Evolutionary conservation across 1,140 invertebrate species (phyloP).

Genomic region (Lasaia peninsularis): DNA sequence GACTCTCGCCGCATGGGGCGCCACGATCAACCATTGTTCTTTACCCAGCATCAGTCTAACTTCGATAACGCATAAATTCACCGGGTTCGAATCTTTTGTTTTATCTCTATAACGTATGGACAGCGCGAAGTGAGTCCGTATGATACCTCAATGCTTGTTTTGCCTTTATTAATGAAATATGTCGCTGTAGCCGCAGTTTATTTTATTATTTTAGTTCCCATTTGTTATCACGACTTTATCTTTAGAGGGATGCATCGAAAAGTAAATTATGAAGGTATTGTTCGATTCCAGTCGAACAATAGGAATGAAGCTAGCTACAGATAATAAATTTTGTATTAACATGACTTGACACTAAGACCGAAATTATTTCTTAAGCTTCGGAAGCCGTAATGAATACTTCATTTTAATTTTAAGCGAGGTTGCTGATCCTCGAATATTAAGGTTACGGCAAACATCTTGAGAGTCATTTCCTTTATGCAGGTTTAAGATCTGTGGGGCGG

Average conservation of each 20-base stretch:
- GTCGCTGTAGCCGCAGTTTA: conserved; percentile 62
- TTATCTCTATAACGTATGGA: conserved; percentile 76
- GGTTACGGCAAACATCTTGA: conserved; percentile 45
- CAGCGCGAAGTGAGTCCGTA: conserved; percentile 73
- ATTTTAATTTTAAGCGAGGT: conserved; percentile 61
- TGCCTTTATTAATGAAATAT: conserved; percentile 76
- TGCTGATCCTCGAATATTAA: conserved; percentile 70
- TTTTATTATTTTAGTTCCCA: conserved; percentile 76
- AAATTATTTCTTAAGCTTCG: conserved; percentile 24
- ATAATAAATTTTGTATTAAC: conserved; percentile 69
- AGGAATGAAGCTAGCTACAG: conserved; percentile 59
- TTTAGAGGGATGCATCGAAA: conserved; percentile 67
- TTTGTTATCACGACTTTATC: conserved; percentile 77
- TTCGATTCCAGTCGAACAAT: conserved; percentile 64
- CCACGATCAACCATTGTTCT: conserved; percentile 71
- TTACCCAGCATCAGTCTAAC: conserved; percentile 49
- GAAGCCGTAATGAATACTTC: conserved; percentile 31
- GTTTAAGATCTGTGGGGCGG: neutral
- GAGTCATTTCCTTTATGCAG: neutral
- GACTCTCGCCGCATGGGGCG: conserved; percentile 65
- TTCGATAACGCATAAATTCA: conserved; percentile 74
- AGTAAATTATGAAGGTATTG: conserved; percentile 74
- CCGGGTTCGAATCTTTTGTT: conserved; percentile 68
- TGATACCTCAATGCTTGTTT: conserved; percentile 66
- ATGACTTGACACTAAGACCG: conserved; percentile 41